Base-by-base conservation (phyloP, 2,113 vertebrate species). In the Rousettus leschenaultii region DNA sequence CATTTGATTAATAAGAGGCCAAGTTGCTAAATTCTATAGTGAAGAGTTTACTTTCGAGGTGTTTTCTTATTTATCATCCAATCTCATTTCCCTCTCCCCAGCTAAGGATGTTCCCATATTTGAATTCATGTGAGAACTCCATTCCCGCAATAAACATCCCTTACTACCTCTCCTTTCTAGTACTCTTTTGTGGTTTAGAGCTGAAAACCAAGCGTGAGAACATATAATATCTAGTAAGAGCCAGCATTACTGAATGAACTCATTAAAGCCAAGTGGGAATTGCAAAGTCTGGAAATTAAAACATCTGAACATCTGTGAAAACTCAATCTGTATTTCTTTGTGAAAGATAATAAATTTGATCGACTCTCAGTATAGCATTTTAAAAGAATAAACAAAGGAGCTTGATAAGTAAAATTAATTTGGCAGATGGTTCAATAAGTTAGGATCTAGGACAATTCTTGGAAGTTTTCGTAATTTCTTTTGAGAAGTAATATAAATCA, bases 251-350 rank as follows among this genome's bases (percentile, higher is more conserved):
- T 93, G 87, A 96, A 97, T 66, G 92, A 86, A 86, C 65, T 95
- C 63, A 30, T 86, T 97, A 97, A 97, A 97, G 86, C 24, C 73
- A 85, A 88, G 3, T 9, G 19, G 48, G 86, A 95, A 97, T 92
- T 96, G 59, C 75, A 97, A 88, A 97, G 65, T 96, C 57, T 51
- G 86, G 94, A 98, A 98, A 95, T 97, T 95, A 97, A 96, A 92
- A 75, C 96, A 96, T 96, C 53, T 92, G 55, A 98, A 96, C 95
- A 97, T 95, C 97, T 98, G 94, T 97, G 97, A 97, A 98, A 97
- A 94, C 40, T 97, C 79, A 96, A 0, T 95, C 83, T 98, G 43
- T 40, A 5, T 97, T 97, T 98, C 83, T 92, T 2, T 90, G 90
- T 93, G 24, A 88, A 86, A 95, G 97, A 97, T 57, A 96, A 97